Conservation (phyloP, 2,797 vertebrate species). For the Macropus fuliginosus region DNA sequence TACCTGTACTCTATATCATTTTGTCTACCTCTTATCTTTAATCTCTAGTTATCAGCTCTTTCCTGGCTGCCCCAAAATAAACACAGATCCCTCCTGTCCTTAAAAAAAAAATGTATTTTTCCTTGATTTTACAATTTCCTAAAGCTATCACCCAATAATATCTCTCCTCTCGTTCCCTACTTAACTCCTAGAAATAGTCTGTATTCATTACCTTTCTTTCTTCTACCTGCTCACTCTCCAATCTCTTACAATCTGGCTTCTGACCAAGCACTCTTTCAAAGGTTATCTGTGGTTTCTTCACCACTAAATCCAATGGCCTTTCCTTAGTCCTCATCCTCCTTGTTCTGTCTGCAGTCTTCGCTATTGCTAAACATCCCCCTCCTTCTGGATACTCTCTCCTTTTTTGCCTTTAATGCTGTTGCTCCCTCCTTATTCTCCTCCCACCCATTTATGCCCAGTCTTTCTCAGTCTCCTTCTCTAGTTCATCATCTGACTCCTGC, state of each 20-base stretch:
- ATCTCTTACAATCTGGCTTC: neutral
- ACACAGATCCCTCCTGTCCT: neutral
- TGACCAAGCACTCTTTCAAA: neutral
- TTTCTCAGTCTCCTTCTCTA: neutral
- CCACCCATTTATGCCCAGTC: neutral
- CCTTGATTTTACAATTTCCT: neutral
- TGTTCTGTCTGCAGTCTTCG: neutral
- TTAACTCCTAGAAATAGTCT: neutral
- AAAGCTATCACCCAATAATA: neutral
- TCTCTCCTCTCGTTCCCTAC: neutral
- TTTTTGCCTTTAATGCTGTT: neutral
- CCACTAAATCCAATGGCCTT: neutral
- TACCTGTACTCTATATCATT: neutral
- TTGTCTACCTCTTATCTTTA: neutral
- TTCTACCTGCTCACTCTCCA: neutral
- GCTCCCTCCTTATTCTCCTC: neutral
- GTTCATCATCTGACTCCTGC: neutral
- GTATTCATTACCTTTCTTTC: neutral
- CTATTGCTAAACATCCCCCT: neutral
- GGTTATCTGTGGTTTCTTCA: neutral
- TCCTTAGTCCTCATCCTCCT: neutral
- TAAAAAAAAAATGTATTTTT: neutral
- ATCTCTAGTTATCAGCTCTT: neutral
- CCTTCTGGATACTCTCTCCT: neutral
- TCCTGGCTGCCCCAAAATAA: neutral